Percentiles rank a stretch among this genome's conserved stretches.
These are phyloP conservation scores for Aptenodytes forsteri DNA, from an alignment of 2,113 vertebrate genomes.

Conservation along the genomic window DNA sequence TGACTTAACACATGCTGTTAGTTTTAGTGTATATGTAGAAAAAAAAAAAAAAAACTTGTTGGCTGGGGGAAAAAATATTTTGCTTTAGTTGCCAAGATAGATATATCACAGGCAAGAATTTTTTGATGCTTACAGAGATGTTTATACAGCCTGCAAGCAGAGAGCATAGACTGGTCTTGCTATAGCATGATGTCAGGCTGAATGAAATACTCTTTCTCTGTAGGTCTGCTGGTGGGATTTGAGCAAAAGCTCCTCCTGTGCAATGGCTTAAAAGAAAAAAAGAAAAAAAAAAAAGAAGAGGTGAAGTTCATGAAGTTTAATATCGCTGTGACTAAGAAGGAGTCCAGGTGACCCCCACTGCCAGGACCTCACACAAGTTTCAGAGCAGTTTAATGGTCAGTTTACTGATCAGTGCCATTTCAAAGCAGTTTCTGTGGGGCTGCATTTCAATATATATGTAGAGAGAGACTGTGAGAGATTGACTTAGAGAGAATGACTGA, in stretches of 20 bases:
- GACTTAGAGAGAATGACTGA: background rate
- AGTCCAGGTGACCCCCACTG: background rate
- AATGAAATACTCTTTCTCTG: background rate
- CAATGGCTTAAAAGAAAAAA: background rate
- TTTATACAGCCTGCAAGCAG: background rate
- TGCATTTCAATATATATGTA: background rate
- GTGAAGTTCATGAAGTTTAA: background rate
- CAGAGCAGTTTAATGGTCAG: background rate
- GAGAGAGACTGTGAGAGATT: background rate
- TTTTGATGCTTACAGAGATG: background rate
- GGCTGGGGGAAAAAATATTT: background rate
- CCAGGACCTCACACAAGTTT: background rate
- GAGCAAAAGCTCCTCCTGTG: background rate
- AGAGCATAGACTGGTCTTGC: background rate
- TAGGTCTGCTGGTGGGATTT: background rate
- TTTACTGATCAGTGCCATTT: background rate
- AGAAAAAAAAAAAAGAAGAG: background rate
- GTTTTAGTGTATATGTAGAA: background rate
- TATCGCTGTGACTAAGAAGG: background rate
- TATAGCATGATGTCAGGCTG: background rate
- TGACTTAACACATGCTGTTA: background rate
- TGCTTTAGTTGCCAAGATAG: background rate
- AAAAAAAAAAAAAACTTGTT: background rate
- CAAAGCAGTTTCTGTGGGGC: background rate
- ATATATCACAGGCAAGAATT: background rate